Evolutionary conservation across 2,113 vertebrate species (phyloP).

Genomic region (Paratilapia polleni): DNA sequence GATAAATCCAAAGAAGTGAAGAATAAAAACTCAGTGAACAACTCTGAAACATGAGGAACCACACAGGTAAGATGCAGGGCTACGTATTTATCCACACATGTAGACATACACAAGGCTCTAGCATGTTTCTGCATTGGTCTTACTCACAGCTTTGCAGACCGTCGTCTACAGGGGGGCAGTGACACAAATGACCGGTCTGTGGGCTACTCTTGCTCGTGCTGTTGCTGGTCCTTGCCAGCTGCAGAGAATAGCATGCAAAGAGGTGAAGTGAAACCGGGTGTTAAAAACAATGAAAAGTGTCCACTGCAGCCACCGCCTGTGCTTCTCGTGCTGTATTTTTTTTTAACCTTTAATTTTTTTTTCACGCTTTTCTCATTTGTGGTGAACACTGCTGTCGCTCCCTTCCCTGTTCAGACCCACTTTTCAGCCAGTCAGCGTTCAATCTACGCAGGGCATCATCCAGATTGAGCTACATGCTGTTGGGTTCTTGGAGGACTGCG

Average conservation of each 20-base stretch:
- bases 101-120: neutral
- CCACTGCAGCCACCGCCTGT: neutral
- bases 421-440: neutral
- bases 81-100: neutral
- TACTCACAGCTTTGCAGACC: neutral
- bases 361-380: neutral
- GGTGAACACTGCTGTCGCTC: neutral
- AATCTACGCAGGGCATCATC: neutral
- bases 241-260: neutral
- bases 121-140: neutral
- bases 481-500: neutral
- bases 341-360: neutral
- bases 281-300: neutral
- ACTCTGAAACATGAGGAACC: neutral
- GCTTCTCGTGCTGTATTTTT: neutral
- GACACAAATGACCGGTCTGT: neutral
- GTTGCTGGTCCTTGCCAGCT: neutral
- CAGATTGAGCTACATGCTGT: neutral
- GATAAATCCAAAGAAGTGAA: neutral
- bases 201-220: neutral
- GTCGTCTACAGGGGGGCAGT: neutral
- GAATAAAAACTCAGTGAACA: too few species aligned
- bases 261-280: too few species aligned
- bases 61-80: neutral
- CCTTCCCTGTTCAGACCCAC: neutral